Base-by-base conservation (phyloP, 2,113 vertebrate species). In the Laterallus jamaicensis region DNA sequence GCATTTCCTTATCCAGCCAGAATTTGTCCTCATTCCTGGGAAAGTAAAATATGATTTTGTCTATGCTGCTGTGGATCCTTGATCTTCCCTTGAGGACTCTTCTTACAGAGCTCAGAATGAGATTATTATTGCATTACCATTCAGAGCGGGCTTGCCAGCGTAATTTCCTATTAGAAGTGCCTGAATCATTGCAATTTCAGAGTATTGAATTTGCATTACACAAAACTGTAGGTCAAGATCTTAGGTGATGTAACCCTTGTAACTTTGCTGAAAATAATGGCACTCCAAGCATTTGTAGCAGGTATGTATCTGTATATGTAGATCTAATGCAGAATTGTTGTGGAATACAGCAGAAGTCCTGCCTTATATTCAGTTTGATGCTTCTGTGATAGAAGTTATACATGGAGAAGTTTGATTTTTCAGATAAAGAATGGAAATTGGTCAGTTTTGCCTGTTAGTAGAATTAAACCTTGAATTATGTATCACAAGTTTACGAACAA, bases 381-480 rank as follows among this genome's bases (percentile, higher is more conserved):
- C 24, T 73, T 90, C 92, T 77, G 31, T 74, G 60, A 47, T 73
- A 90, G 60, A 67, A 56, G 63, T 74, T 69, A 84, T 13, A 90
- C 20, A 12, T 11, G 29, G 60, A 80, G 39, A 88, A 78, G 28
- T 76, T 74, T 93, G 84, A 73, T 87, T 96, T 96, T 95, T 78
- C 82, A 82, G 60, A 91, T 58, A 92, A 92, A 93, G 54, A 96
- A 67, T 62, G 22, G 49, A 90, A 95, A 96, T 73, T 60, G 64
- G n/a, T 88, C 60, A 86, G 22, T 94, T 94, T 96, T 94, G 62
- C 89, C 50, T 95, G 93, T 96, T 92, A 92, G 62, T 82, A 92
- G 80, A 93, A 97, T 91, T 93, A 95, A 50, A 90, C 50, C 26
- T 84, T 71, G 77, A 95, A 96, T 95, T 95, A 95, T 86, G 31